Evolutionary conservation across 2,888 invertebrate species (phyloP), one percentile per base, ranked within the genome.

Genomic region (Blastobasis lacticolella): DNA sequence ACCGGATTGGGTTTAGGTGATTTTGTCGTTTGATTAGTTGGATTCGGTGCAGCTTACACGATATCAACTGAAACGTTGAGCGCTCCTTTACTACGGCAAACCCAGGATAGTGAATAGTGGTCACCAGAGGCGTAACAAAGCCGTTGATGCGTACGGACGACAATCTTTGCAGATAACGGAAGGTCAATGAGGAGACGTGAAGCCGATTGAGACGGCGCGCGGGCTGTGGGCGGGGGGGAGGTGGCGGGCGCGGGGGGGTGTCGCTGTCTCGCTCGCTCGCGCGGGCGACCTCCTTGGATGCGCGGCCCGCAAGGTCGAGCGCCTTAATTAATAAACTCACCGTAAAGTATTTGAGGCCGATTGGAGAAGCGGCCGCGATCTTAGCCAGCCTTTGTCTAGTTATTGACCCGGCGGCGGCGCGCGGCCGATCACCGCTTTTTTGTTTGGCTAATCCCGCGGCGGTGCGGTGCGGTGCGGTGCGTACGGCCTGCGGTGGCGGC

Each of bases 321-420:
- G 85, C 82, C 81, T 86, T 88, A 88, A 88, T 88, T 88, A 88
- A 88, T 88, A 87, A 88, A 87, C 86, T 82, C 85, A 81, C 81
- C 82, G 85, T 87, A 82, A 86, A 87, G 83, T 85, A 87, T 88
- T 85, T 85, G 86, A 87, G 83, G 81, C 82, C 84, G 86, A 86
- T 86, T 75, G 69, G 82, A 80, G 81, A 78, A 74, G 70, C 81
- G 79, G 79, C 80, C 82, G 80, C 82, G 78, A 84, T 84, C 81
- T 82, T 78, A 78, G 73, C 75, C 77, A 77, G 80, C 78, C 84
- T 85, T 86, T 87, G 86, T 86, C 85, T 87, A 83, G 79, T 78
- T 84, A 83, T 85, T 86, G 84, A 85, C 82, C 86, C 82, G 78
- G 65, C 72, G 67, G 64, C 65, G 62, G 23, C 23, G 23, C 23